These are phyloP conservation scores for chimpanzee (Pan troglodytes) DNA, from an alignment of 2,113 vertebrate genomes.

Conservation along the genomic window NHGRI_mPanTro3-v2.1_pri NC_086015.1:67961501-67962000, in stretches of 20 bases:
- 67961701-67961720: background rate
- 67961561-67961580: background rate
- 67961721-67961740: background rate
- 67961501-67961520: background rate
- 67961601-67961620: background rate
- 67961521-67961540: background rate
- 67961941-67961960: background rate
- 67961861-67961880: background rate
- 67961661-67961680: background rate
- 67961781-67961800: background rate
- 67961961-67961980: background rate
- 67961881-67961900: background rate
- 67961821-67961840: background rate
- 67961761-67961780: background rate
- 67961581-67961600: background rate
- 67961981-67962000: background rate
- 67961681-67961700: background rate
- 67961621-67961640: background rate
- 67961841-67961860: background rate
- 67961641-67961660: background rate
- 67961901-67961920: background rate
- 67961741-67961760: background rate
- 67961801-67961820: background rate
- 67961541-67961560: background rate
- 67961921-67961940: background rate